phyloP scores from a whole-genome alignment of 2,797 vertebrate species.

The Sebastes kiyomatsui region DNA sequence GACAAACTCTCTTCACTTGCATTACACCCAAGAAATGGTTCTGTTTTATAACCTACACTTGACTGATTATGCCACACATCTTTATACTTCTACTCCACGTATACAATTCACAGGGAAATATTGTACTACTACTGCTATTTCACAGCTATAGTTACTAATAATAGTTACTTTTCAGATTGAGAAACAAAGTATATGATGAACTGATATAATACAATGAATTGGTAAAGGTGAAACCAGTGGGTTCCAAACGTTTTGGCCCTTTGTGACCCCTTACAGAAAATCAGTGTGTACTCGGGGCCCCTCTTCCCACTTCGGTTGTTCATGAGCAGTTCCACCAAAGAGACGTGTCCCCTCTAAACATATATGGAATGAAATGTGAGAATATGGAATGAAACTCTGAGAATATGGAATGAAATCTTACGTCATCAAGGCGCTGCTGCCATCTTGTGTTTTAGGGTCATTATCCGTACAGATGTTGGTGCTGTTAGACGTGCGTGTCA shows the following conservation, averaged over 20 bases:
- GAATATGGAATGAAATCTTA: too few species aligned
- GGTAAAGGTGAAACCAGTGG: background rate
- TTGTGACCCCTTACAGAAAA: background rate
- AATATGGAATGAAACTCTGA: too few species aligned
- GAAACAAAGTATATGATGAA: background rate
- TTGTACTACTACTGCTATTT: background rate
- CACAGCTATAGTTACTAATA: background rate
- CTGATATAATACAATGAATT: background rate
- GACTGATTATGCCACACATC: too few species aligned
- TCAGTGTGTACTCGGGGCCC: fast-evolving
- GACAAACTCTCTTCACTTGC: too few species aligned
- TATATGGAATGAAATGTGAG: background rate
- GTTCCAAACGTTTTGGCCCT: background rate
- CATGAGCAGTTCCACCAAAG: background rate
- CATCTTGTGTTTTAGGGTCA: too few species aligned
- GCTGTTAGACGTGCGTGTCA: too few species aligned
- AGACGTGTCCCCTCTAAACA: background rate
- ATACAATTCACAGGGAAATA: too few species aligned
- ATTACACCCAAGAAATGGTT: too few species aligned
- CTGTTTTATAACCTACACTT: too few species aligned
- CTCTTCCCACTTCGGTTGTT: background rate
- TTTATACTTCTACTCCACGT: too few species aligned
- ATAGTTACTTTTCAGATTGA: background rate
- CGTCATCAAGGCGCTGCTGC: too few species aligned
- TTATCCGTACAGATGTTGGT: too few species aligned